These are phyloP conservation scores for Platycercus adscitus DNA, from an alignment of 2,113 vertebrate genomes.

Conservation along the genomic window DNA sequence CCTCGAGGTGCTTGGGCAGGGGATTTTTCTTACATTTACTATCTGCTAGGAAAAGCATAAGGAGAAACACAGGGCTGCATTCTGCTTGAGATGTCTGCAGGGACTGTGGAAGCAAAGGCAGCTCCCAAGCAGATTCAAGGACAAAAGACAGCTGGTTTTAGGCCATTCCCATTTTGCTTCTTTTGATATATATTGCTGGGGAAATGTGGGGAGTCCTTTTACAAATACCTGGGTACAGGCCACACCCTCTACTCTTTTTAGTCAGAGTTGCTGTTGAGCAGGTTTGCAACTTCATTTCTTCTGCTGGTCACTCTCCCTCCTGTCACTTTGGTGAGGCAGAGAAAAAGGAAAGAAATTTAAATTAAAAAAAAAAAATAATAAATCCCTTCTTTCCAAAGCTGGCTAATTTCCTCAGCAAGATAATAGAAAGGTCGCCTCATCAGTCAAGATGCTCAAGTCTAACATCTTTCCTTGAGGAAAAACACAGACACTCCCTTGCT, in stretches of 20 bases:
- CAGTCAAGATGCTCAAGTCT: not conserved
- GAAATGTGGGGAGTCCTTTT: not conserved
- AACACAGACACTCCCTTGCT: not conserved
- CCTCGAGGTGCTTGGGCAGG: not conserved
- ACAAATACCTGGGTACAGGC: not conserved
- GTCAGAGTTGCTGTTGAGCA: not conserved
- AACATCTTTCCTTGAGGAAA: not conserved
- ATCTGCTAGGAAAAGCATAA: not conserved
- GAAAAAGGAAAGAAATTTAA: not conserved
- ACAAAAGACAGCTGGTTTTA: not conserved
- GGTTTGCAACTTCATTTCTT: not conserved
- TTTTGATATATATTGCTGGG: not conserved
- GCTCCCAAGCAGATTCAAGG: not conserved
- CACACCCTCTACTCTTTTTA: not conserved
- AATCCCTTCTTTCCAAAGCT: not conserved
- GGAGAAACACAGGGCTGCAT: not conserved
- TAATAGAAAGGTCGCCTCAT: not conserved
- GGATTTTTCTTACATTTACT: not conserved
- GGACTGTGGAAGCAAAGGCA: not conserved
- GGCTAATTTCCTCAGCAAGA: not conserved
- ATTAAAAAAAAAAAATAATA: not conserved
- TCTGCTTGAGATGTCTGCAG: not conserved
- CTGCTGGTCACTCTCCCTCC: fast-evolving
- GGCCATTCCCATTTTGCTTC: not conserved
- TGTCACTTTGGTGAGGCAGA: not conserved